Evolutionary conservation across 2,888 invertebrate species (phyloP), one percentile per base, ranked within the genome.

Genomic region (Agonopterix subpropinquella): DNA sequence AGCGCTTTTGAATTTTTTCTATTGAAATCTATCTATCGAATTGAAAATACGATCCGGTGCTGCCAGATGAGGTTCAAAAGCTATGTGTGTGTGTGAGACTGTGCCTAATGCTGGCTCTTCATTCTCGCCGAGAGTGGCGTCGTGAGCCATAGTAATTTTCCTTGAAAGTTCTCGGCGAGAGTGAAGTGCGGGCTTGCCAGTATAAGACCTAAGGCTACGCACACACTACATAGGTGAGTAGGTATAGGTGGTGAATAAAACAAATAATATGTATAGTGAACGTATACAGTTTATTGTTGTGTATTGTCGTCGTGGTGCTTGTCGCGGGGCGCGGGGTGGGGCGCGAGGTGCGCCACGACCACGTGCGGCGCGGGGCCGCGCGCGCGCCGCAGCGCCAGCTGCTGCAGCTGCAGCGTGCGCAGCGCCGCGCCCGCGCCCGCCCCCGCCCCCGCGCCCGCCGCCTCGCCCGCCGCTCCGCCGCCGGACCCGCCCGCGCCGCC

Each of bases 391-490:
- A 70, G 63, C 55, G 69, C 68, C 57, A 72, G 62, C 61, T 70
- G 73, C 62, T 71, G 73, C 65, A 74, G 68, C 64, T 72, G 73
- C 65, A 73, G 64, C 51, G 60, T 53, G 57, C 64, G 61, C 60
- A 59, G 61, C 54, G 59, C 56, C 58, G 56, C 58, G 54, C 48
- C 47, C 45, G 39, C 62, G 61, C 61, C 59, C 61, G 65, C 59
- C 48, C 47, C 49, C 59, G 62, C 64, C 59, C 48, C 48, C 89
- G 85, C 11, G 50, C 91, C 54, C 92, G 92, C 53, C 92, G 73
- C 5, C 4, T 35, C 5, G 37, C 37, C 53, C 92, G 73, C 5
- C 4, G 11, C 5, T 3, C 37, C 36, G 8, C 36, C 8, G 8
- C 41, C n/a, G 1, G n/a, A 11, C 13, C 13, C 13, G 13, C 41